Evolutionary conservation across 2,888 invertebrate species (phyloP), one percentile per base, ranked within the genome.

Genomic region (Hydriomena furcata): DNA sequence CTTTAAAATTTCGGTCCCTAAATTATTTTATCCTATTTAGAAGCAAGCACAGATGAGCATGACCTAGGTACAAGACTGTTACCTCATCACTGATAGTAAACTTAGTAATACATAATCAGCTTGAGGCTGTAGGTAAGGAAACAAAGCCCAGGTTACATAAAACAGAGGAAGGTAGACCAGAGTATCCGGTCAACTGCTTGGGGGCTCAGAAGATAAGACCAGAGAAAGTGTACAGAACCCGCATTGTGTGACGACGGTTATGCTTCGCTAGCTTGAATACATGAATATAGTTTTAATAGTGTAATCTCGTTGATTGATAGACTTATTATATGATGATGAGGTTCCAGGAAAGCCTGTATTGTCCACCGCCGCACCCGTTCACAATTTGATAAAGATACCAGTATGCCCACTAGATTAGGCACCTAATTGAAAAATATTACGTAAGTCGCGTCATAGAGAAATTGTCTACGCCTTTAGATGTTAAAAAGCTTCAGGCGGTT

Each of bases 281-380:
- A 71, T 74, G 76, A 73, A 73, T 68, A 72, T 47, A 31, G 21
- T 23, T 23, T 24, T 78, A 80, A 78, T 78, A 76, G 70, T 77
- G 79, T 79, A 80, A 82, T 81, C 78, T 81, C 58, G 67, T 76
- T 83, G 84, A 85, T 83, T 82, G 82, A 86, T 85, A 72, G 78
- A 76, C 75, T 79, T 80, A 82, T 82, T 82, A 80, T 84, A 76
- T 75, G 75, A 78, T 76, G 82, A 81, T 79, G 79, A 76, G 79
- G 76, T 80, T 76, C 78, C 75, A 76, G 77, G 76, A 78, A 83
- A 80, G 75, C 68, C 55, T 50, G 69, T 65, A 73, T 76, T 79
- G 80, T 80, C 73, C 76, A 69, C 60, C 66, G 67, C 60, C 68
- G 66, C 61, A 71, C 68, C 65, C 67, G 64, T 65, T 67, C 67